Base-by-base conservation (phyloP, 2,888 invertebrate genomes). In the Callinectes sapidus region DNA sequence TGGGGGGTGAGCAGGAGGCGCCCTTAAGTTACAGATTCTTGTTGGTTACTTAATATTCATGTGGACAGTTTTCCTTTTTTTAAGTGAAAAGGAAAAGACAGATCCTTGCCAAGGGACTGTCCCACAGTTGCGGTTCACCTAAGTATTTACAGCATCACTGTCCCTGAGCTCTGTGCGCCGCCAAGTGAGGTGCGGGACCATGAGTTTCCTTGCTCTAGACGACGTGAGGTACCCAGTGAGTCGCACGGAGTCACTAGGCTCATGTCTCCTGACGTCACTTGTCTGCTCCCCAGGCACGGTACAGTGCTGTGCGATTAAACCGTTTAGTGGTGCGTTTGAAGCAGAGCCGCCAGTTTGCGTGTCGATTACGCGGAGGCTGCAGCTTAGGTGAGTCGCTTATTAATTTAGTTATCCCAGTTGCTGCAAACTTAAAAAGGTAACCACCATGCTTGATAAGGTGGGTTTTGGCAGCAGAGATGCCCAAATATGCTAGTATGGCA, bases 341-440 rank as follows among this genome's bases (percentile, higher is more conserved):
- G 81, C 81, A 32, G 16, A 35, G 81, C 14, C 81, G 81, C 81
- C 81, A 81, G 81, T 81, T n/a, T 81, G 81, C 18, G 32, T 81
- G 81, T 81, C 81, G 81, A 35, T 81, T 81, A 81, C 35, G 81
- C 35, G 81, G 81, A 81, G 81, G 35, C 32, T 81, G 35, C 81
- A 81, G 35, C 10, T 81, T 81, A 81, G 81, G 81, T 10, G 35
- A n/a, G 35, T 35, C 81, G 81, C 81, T 81, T 35, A 81, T 81
- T 81, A 35, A 35, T 81, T 35, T 81, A 81, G 81, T 81, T 81
- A 81, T 32, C 32, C 35, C 81, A 81, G 8, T 81, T 35, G 13
- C 3, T 81, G 16, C 81, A 35, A 81, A 81, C 81, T 32, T 81
- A 35, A 35, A 35, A 81, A 35, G 13, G 32, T 35, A 35, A 10